Conservation (phyloP, 2,113 vertebrate species). For the Sapayoa aenigma region DNA sequence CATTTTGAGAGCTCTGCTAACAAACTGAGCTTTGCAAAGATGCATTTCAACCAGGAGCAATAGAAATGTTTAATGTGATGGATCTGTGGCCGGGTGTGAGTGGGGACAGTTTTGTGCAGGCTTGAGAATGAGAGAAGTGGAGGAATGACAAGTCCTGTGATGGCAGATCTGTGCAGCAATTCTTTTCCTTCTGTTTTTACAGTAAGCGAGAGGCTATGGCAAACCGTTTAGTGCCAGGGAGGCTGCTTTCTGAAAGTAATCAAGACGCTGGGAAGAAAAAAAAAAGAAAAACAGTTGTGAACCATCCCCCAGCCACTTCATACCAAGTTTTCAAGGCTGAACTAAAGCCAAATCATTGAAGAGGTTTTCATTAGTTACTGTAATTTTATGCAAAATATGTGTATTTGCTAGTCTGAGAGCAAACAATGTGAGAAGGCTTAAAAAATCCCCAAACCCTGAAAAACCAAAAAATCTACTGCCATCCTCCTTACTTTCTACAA, state of each 20-base stretch:
- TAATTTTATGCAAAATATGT: background rate
- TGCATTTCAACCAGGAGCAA: background rate
- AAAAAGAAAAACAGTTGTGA: background rate
- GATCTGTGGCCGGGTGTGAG: background rate
- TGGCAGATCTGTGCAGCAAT: background rate
- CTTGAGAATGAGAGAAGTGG: background rate
- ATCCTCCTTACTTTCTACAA: background rate
- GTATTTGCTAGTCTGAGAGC: background rate
- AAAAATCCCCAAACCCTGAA: background rate
- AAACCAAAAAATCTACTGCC: background rate
- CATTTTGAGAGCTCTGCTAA: constrained; percentile 4
- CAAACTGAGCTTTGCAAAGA: constrained; percentile 1
- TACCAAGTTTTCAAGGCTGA: background rate
- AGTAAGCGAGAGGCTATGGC: background rate
- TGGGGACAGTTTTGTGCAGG: background rate
- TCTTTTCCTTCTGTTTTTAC: constrained; percentile 36
- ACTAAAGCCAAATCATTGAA: background rate
- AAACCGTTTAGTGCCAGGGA: background rate
- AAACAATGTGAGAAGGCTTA: background rate
- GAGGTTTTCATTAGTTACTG: background rate
- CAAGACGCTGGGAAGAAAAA: background rate
- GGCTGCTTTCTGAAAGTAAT: background rate
- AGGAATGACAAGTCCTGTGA: background rate
- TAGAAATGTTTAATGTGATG: background rate
- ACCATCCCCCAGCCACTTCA: background rate